Evolutionary conservation across 2,888 invertebrate genomes (phyloP).

Genomic region (Psylliodes chrysocephalus): DNA sequence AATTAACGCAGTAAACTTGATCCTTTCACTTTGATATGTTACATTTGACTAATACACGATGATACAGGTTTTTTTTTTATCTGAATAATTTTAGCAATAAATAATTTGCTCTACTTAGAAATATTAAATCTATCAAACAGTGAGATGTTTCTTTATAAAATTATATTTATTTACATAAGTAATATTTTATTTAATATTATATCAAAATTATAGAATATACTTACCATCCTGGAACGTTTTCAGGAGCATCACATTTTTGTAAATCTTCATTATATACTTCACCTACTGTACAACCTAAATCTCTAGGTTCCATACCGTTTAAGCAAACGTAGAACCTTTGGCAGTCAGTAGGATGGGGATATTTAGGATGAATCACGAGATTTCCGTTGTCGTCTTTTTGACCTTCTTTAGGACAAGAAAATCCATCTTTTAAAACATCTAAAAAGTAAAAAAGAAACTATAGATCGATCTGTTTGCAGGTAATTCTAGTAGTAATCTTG

Average conservation of each 20-base stretch:
- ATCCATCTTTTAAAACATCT: slow-evolving; percentile 85
- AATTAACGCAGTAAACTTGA: neutral
- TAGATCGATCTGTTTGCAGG: no score
- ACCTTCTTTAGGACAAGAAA: slow-evolving; percentile 81
- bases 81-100: no score
- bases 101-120: no score
- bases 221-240: slow-evolving; percentile 91
- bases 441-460: no score
- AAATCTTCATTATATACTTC: slow-evolving; percentile 91
- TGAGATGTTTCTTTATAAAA: no score
- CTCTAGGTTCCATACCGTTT: slow-evolving; percentile 86
- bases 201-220: no score
- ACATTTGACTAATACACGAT: no score
- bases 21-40: slow-evolving; percentile 1
- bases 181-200: no score
- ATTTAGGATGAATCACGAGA: slow-evolving; percentile 84
- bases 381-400: slow-evolving; percentile 76
- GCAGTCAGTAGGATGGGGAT: slow-evolving; percentile 87
- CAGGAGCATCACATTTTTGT: slow-evolving; percentile 88
- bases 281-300: slow-evolving; percentile 85
- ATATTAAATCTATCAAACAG: no score
- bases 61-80: no score
- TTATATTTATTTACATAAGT: no score
- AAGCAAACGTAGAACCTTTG: slow-evolving; percentile 92
- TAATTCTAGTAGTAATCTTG: no score